Conservation (phyloP, 2,888 invertebrate genomes). For the Cantharis rustica region DNA sequence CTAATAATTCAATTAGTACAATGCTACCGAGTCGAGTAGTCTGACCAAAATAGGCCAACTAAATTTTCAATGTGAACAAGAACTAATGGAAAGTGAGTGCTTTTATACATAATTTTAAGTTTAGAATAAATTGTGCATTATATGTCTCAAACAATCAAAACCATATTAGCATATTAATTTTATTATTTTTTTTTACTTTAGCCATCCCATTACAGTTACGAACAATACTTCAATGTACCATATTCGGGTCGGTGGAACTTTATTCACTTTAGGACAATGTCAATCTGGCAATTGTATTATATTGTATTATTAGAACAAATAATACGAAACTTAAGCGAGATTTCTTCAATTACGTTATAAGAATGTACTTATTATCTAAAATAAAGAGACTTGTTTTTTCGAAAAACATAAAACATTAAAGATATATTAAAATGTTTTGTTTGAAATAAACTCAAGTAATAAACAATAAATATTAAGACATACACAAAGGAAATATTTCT, state of each 20-base stretch:
- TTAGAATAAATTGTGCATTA: neutral
- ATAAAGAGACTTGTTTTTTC: neutral
- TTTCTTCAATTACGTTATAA: neutral
- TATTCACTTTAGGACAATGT: too few species aligned
- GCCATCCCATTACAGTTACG: neutral
- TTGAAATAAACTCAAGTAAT: neutral
- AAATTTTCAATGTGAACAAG: neutral
- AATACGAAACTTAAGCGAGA: neutral
- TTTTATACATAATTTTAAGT: neutral
- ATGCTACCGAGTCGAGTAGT: neutral
- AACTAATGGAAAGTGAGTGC: neutral
- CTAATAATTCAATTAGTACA: neutral
- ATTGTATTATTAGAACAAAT: neutral
- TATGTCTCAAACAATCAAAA: too few species aligned
- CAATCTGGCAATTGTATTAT: neutral
- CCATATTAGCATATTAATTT: too few species aligned
- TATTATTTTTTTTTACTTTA: too few species aligned
- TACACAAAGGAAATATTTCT: neutral
- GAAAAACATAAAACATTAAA: neutral
- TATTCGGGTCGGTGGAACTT: neutral
- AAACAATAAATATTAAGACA: neutral
- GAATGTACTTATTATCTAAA: neutral
- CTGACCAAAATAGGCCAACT: neutral
- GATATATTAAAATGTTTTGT: neutral
- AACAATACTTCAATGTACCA: neutral